Conservation (phyloP, 1,140 invertebrate species). For the Dendrolimus punctatus region DNA sequence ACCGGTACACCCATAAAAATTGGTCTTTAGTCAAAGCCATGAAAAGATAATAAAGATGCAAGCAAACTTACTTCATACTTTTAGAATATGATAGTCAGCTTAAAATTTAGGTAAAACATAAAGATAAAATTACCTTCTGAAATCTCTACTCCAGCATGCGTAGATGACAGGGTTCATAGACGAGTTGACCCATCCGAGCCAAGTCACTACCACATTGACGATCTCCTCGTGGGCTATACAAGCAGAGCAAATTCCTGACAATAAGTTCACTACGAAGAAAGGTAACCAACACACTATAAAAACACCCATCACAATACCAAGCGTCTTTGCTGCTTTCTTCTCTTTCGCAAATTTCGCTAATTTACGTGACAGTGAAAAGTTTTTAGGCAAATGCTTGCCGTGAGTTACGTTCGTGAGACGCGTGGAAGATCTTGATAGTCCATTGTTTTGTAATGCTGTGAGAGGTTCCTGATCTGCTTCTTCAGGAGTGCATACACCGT, state of each 20-base stretch:
- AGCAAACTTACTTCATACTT: not conserved
- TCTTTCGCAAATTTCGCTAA: constrained; percentile 94
- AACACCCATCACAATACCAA: constrained; percentile 97
- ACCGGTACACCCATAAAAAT: no score
- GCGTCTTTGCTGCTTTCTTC: constrained; percentile 95
- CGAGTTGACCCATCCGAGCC: constrained; percentile 99
- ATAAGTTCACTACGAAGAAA: constrained; percentile 97
- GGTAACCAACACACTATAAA: constrained; percentile 99
- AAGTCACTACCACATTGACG: constrained; percentile 94
- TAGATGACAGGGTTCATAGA: constrained; percentile 98
- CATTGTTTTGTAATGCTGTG: constrained; percentile 83
- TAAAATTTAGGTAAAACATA: constrained; percentile 3
- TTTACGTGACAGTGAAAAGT: constrained; percentile 91
- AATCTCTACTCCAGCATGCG: constrained; percentile 96
- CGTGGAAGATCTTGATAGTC: constrained; percentile 76
- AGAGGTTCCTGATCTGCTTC: constrained; percentile 81
- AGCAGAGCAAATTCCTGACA: constrained; percentile 90
- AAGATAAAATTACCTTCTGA: constrained; percentile 82
- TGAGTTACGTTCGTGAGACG: constrained; percentile 63
- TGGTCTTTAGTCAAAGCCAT: no score
- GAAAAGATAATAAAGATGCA: not conserved
- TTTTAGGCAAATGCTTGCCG: constrained; percentile 78
- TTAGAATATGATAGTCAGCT: not conserved
- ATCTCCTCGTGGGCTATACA: constrained; percentile 92
- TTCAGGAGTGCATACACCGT: constrained; percentile 77